Percentiles rank a stretch among this genome's conserved stretches.
phyloP scores from a whole-genome alignment of 1,140 invertebrate genomes.

The Spodoptera litura region DNA sequence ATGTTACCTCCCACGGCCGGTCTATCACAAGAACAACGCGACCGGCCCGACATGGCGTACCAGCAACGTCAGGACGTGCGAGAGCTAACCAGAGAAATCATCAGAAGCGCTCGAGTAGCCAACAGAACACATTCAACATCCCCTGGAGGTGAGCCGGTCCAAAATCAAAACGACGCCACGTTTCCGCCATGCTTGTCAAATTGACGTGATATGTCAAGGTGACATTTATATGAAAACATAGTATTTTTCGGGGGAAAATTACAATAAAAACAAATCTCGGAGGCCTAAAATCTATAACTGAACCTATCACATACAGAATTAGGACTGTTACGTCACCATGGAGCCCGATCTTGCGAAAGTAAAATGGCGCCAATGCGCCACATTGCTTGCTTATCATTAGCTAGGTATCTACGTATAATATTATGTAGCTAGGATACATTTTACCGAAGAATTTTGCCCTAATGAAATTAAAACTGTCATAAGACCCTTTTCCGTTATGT shows the following conservation, averaged over 20 bases:
- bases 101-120: conserved; percentile 78
- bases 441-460: neutral
- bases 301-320: conserved; percentile 62
- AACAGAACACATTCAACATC: conserved; percentile 79
- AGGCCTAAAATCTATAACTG: conserved; percentile 42
- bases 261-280: conserved; percentile 57
- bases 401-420: conserved; percentile 14
- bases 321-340: conserved; percentile 80
- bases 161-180: conserved; percentile 83
- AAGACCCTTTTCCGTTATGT: conserved; percentile 5
- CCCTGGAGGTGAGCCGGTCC: conserved; percentile 82
- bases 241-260: conserved; percentile 64
- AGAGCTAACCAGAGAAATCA: conserved; percentile 81
- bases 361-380: conserved; percentile 86
- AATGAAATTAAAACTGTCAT: neutral
- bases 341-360: conserved; percentile 73
- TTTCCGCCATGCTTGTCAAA: conserved; percentile 85
- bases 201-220: conserved; percentile 83
- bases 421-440: conserved; percentile 27
- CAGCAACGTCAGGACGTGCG: conserved; percentile 81
- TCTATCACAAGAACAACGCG: conserved; percentile 77
- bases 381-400: conserved; percentile 64
- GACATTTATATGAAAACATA: conserved; percentile 83
- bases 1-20: conserved; percentile 85
- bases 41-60: conserved; percentile 80